A percentile compares a stretch with the other conserved stretches of the same genome.
Conservation (phyloP, 2,113 vertebrate species). For the Takifugu flavidus region DNA sequence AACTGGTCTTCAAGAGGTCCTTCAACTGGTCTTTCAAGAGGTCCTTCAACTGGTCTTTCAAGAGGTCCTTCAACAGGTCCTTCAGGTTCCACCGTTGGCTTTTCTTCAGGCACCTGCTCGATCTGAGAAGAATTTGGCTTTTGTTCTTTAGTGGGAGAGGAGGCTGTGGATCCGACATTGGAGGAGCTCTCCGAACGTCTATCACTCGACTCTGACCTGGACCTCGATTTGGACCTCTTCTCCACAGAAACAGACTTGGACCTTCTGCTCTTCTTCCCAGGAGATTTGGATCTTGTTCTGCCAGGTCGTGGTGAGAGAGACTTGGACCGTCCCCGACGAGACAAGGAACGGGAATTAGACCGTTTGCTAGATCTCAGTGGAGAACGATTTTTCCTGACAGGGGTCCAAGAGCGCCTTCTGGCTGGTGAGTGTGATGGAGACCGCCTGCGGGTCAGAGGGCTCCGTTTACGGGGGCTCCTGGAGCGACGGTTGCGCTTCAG, state of each 20-base stretch:
- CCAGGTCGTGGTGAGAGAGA: conserved; percentile 50
- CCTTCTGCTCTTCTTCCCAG: conserved; percentile 45
- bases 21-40: too few species aligned
- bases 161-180: conserved; percentile 55
- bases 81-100: conserved; percentile 19
- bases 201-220: conserved; percentile 66
- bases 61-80: background rate
- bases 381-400: conserved; percentile 62
- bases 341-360: conserved; percentile 63
- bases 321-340: conserved; percentile 51
- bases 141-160: conserved; percentile 54
- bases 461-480: conserved; percentile 61
- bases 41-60: too few species aligned
- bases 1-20: too few species aligned
- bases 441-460: conserved; percentile 43
- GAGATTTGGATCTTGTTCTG: conserved; percentile 66
- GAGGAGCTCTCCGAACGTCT: conserved; percentile 59
- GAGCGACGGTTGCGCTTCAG: conserved; percentile 67
- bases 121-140: conserved; percentile 13
- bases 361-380: conserved; percentile 49
- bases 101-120: conserved; percentile 7
- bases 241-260: conserved; percentile 64
- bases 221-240: conserved; percentile 57
- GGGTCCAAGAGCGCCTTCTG: conserved; percentile 63
- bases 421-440: conserved; percentile 66